phyloP scores from a whole-genome alignment of 1,140 invertebrate species.

The Drosophila cardini region DNA sequence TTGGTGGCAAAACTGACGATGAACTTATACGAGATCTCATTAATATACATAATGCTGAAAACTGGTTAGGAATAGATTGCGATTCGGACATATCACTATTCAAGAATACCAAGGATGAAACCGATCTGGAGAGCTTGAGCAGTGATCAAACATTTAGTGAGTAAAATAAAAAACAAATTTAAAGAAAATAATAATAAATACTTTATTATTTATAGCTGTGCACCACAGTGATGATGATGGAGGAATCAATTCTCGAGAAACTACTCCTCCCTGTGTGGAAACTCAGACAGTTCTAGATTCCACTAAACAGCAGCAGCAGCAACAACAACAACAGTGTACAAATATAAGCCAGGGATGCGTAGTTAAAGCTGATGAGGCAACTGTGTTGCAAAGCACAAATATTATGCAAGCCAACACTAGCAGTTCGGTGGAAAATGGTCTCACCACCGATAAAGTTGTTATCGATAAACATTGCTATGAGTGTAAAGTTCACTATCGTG shows the following conservation, averaged over 20 bases:
- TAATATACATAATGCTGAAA: constrained; percentile 96
- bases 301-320: constrained; percentile 14
- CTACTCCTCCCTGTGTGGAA: constrained; percentile 87
- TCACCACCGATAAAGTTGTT: constrained; percentile 90
- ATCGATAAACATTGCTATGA: constrained; percentile 95
- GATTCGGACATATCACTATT: constrained; percentile 93
- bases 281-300: constrained; percentile 79
- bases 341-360: constrained; percentile 23
- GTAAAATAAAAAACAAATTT: constrained; percentile 68
- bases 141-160: constrained; percentile 70
- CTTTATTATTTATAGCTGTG: constrained; percentile 51
- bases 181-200: constrained; percentile 29
- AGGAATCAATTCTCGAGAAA: constrained; percentile 87
- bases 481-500: constrained; percentile 95
- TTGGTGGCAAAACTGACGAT: constrained; percentile 95
- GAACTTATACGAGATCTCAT: constrained; percentile 95
- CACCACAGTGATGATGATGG: constrained; percentile 85
- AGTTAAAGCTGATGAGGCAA: constrained; percentile 12
- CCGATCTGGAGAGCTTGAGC: constrained; percentile 81
- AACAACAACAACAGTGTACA: constrained; percentile 21
- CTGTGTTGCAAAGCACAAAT: constrained; percentile 6
- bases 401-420: not conserved
- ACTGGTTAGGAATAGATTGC: constrained; percentile 96
- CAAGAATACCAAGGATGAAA: constrained; percentile 88
- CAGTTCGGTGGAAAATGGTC: constrained; percentile 88